Evolutionary conservation across 2,797 vertebrate genomes (phyloP).

Genomic region (Lepus oiostolus): DNA sequence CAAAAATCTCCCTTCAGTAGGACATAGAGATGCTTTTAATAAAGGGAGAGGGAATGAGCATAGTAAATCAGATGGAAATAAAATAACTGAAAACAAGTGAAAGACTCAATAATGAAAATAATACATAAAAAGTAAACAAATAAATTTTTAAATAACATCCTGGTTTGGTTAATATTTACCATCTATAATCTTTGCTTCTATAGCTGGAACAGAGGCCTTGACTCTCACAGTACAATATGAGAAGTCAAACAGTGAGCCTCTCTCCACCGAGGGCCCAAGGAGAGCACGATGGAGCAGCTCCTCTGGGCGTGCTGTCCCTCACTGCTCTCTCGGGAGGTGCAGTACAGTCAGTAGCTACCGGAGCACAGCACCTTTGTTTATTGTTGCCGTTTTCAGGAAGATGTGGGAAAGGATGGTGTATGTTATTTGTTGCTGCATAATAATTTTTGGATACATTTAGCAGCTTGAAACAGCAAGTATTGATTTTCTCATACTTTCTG

Average conservation of each 20-base stretch:
- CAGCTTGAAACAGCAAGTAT: not conserved
- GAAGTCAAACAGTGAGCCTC: not conserved
- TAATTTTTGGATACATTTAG: not conserved
- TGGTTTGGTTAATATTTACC: conserved; percentile 52
- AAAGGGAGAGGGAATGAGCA: not conserved
- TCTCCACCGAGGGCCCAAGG: not conserved
- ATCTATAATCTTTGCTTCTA: conserved; percentile 24
- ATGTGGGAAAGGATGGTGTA: not conserved
- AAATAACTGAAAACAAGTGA: not conserved
- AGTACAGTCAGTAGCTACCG: not conserved
- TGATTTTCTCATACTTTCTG: not conserved
- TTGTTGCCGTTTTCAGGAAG: not conserved
- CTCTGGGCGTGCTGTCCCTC: not conserved
- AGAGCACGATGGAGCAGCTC: not conserved
- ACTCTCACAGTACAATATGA: not conserved
- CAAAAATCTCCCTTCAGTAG: not conserved
- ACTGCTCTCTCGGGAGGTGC: not conserved
- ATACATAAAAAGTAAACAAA: not conserved
- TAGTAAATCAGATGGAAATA: not conserved
- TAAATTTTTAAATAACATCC: not conserved
- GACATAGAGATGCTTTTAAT: not conserved
- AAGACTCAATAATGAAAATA: not conserved
- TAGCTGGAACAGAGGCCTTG: not conserved
- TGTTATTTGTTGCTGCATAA: not conserved
- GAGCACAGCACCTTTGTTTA: not conserved